Percentiles rank a stretch among this genome's conserved stretches.
These are phyloP conservation scores for Coenobita brevimanus DNA, from an alignment of 1,140 invertebrate species.

Conservation along the genomic window DNA sequence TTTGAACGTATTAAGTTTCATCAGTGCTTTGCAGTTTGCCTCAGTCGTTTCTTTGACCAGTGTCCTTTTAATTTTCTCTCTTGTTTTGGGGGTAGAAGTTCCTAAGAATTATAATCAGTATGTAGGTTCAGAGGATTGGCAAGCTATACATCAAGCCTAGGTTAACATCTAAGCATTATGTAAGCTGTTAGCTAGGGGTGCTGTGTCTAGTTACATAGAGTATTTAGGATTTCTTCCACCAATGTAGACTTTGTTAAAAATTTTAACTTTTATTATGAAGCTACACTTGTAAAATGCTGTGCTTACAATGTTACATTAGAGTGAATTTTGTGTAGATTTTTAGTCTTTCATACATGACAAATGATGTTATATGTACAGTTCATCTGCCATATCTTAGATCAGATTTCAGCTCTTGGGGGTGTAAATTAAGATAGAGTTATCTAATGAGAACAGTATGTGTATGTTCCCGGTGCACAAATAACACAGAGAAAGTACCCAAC, in stretches of 20 bases:
- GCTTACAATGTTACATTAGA: conserved; percentile 34
- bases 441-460: neutral
- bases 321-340: conserved; percentile 48
- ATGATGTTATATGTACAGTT: conserved; percentile 23
- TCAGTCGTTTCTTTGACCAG: no score
- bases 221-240: conserved; percentile 37
- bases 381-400: conserved; percentile 39
- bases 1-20: no score
- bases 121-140: conserved; percentile 20
- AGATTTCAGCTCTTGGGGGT: neutral
- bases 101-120: conserved; percentile 31
- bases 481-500: conserved; percentile 12
- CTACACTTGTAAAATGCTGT: conserved; percentile 41
- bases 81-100: conserved; percentile 40
- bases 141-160: conserved; percentile 16
- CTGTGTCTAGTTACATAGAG: conserved; percentile 53
- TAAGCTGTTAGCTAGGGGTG: conserved; percentile 48
- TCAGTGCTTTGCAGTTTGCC: no score
- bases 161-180: conserved; percentile 45
- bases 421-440: neutral
- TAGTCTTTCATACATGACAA: conserved; percentile 58
- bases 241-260: conserved; percentile 40
- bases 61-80: no score
- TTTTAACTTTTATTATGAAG: conserved; percentile 41
- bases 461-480: conserved; percentile 15